Evolutionary conservation across 2,113 vertebrate genomes (phyloP).

Genomic region (Oncorhynchus mykiss): DNA sequence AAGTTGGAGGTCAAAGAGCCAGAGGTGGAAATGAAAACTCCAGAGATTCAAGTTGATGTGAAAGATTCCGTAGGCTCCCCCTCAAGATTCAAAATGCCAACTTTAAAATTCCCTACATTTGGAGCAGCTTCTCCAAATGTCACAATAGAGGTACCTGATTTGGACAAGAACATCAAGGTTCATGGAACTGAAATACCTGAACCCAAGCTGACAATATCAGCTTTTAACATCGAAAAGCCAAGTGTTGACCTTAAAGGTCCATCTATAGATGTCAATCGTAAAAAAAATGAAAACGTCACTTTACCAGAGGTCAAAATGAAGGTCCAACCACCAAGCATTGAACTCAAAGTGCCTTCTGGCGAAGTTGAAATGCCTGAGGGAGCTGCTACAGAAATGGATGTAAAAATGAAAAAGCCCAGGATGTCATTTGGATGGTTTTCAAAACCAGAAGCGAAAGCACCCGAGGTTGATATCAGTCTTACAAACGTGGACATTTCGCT

Average conservation of each 20-base stretch:
- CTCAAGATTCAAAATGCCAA: constrained; percentile 46
- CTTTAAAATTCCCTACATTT: constrained; percentile 32
- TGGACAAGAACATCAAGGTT: constrained; percentile 14
- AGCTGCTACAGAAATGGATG: no score
- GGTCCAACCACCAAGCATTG: background rate
- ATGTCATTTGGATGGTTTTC: background rate
- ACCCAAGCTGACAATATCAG: background rate
- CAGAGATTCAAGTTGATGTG: background rate
- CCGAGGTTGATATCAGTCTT: background rate
- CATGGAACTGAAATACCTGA: background rate
- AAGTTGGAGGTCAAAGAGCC: constrained; percentile 12
- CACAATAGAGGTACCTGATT: constrained; percentile 26
- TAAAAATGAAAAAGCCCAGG: no score
- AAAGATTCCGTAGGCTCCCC: background rate
- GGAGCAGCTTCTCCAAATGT: constrained; percentile 16
- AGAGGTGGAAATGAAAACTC: background rate
- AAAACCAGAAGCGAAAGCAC: background rate
- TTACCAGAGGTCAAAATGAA: background rate
- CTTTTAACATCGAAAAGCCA: constrained; percentile 19
- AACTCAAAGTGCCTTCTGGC: background rate
- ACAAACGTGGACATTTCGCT: background rate
- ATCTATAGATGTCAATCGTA: background rate
- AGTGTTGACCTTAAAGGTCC: background rate
- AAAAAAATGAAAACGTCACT: background rate
- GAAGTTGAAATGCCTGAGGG: no score